Evolutionary conservation across 1,140 invertebrate species (phyloP).

Genomic region (Drosophila micromelanica): DNA sequence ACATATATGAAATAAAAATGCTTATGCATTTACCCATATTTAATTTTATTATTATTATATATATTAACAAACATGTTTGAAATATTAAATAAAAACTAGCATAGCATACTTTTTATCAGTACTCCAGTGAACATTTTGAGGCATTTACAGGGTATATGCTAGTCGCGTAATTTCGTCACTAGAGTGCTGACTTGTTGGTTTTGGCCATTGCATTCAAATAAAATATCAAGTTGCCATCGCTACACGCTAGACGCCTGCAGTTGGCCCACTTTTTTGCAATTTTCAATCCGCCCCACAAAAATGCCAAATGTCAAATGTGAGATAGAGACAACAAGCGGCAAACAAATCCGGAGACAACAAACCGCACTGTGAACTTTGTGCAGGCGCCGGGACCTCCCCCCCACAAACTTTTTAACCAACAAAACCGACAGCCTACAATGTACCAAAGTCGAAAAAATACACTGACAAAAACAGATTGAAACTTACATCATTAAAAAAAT

Average conservation of each 20-base stretch:
- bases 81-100: too few species aligned
- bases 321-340: conserved; percentile 20
- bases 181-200: not conserved
- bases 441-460: conserved; percentile 3
- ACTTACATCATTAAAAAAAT: too few species aligned
- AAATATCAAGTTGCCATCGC: conserved; percentile 71
- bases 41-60: too few species aligned
- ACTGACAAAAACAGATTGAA: conserved; percentile 6
- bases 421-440: conserved; percentile 23
- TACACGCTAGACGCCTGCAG: conserved; percentile 15
- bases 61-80: too few species aligned
- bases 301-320: conserved; percentile 43
- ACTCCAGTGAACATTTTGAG: too few species aligned
- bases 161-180: too few species aligned
- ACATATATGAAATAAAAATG: not conserved
- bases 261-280: conserved; percentile 66
- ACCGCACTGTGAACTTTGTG: conserved; percentile 43
- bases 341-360: conserved; percentile 44
- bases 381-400: conserved; percentile 16
- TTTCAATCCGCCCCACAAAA: conserved; percentile 59
- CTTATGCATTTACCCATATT: too few species aligned
- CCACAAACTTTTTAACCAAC: conserved; percentile 26
- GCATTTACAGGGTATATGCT: too few species aligned
- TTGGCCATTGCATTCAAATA: conserved; percentile 69
- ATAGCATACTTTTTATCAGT: too few species aligned